A percentile compares a stretch with the other conserved stretches of the same genome.
Evolutionary conservation across 1,140 invertebrate genomes (phyloP).

Genomic region (Aricia agestis): DNA sequence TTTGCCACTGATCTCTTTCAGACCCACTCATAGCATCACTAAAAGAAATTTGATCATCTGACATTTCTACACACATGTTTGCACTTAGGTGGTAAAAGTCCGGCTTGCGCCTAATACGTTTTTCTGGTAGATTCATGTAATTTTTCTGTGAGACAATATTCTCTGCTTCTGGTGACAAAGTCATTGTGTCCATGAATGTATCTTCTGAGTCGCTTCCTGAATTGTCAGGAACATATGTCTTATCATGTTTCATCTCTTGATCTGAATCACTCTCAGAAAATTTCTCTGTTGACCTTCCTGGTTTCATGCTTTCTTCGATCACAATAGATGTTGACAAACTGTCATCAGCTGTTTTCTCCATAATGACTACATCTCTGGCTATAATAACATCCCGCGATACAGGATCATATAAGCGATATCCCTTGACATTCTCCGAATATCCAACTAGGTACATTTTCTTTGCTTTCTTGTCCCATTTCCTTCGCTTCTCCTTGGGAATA

Average conservation of each 20-base stretch:
- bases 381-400: conserved; percentile 9
- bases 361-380: conserved; percentile 20
- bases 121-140: conserved; percentile 1
- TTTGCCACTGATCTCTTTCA: conserved; percentile 18
- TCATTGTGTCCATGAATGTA: neutral
- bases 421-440: conserved; percentile 22
- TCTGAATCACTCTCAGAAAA: neutral
- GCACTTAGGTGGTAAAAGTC: neutral
- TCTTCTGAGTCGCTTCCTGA: conserved; percentile 16
- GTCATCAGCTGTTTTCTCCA: conserved; percentile 18
- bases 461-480: conserved; percentile 27
- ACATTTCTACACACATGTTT: conserved; percentile 12
- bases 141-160: neutral
- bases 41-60: conserved; percentile 10
- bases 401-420: conserved; percentile 19
- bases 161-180: conserved; percentile 9
- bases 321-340: conserved; percentile 8
- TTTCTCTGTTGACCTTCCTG: conserved; percentile 5
- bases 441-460: conserved; percentile 21
- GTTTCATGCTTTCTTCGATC: neutral
- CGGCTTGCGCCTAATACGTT: conserved; percentile 20
- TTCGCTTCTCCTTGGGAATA: conserved; percentile 18
- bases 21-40: conserved; percentile 15
- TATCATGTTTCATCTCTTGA: conserved; percentile 4
- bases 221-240: conserved; percentile 14